Evolutionary conservation across 2,797 vertebrate genomes (phyloP).

Genomic region (Aratinga solstitialis): DNA sequence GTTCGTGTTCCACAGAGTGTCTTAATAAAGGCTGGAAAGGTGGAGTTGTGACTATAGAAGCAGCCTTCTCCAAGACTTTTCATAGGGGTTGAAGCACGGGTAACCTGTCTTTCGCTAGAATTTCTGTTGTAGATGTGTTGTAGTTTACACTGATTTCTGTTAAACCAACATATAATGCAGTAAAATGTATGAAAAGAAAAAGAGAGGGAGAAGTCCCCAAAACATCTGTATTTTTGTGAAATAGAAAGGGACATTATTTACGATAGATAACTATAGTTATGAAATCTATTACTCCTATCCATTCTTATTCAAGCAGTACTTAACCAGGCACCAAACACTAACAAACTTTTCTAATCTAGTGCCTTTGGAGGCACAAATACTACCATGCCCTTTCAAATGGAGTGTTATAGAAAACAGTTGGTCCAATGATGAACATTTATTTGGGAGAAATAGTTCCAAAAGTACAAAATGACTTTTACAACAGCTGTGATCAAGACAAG

Average conservation of each 20-base stretch:
- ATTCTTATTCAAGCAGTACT: not conserved
- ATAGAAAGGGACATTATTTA: not conserved
- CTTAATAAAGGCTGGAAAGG: not conserved
- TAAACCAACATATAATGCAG: not conserved
- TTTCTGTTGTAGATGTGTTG: not conserved
- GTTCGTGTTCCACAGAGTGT: not conserved
- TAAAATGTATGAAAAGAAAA: not conserved
- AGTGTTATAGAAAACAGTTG: not conserved
- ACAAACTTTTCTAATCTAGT: not conserved
- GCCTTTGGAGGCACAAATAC: not conserved
- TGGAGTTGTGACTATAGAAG: not conserved
- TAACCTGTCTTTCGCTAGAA: not conserved
- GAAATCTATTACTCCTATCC: not conserved
- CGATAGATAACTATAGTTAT: not conserved
- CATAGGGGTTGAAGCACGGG: not conserved
- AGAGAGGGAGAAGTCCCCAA: not conserved
- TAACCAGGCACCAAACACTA: not conserved
- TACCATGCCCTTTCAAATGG: not conserved
- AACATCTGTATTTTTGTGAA: not conserved
- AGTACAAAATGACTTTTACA: not conserved
- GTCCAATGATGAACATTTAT: not conserved
- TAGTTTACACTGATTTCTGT: not conserved
- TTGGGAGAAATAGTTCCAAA: not conserved
- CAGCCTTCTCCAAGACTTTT: not conserved
- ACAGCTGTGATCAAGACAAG: not conserved